phyloP scores from a whole-genome alignment of 2,797 vertebrate species.

The Spea hammondii region DNA sequence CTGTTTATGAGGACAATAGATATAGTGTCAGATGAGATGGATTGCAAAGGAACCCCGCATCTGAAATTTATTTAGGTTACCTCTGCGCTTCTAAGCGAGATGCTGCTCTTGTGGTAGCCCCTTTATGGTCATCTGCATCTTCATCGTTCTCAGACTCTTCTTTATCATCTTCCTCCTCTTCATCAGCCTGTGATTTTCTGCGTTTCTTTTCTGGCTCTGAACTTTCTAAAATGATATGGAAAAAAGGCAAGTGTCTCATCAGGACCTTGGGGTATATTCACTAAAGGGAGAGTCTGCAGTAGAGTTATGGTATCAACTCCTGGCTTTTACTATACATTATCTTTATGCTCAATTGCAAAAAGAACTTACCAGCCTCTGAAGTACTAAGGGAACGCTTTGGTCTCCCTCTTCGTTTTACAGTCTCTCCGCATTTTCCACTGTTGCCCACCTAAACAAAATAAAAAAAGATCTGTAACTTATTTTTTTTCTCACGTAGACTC shows the following conservation, averaged over 20 bases:
- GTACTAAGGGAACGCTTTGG: conserved; percentile 5
- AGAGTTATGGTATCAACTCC: too few relatives aligned
- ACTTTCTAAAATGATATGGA: conserved; percentile 61
- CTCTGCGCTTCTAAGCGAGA: conserved; percentile 87
- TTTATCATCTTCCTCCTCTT: conserved; percentile 65
- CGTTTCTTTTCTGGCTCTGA: conserved; percentile 70
- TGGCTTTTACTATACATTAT: neutral
- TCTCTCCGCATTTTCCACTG: conserved; percentile 3
- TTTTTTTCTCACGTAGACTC: neutral
- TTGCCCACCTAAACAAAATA: neutral
- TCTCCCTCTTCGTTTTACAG: conserved; percentile 14
- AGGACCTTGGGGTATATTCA: too few relatives aligned
- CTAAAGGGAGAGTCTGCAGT: too few relatives aligned
- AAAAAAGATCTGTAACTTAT: neutral
- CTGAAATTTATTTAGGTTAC: conserved; percentile 62
- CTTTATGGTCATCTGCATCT: conserved; percentile 66
- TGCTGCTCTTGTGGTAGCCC: conserved; percentile 83
- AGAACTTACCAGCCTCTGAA: conserved; percentile 38
- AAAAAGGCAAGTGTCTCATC: neutral
- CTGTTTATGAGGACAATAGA: neutral
- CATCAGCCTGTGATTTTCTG: conserved; percentile 63
- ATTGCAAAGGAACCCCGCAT: too few relatives aligned
- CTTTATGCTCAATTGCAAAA: neutral
- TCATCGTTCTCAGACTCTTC: conserved; percentile 72
- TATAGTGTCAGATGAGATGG: too few relatives aligned